Conservation (phyloP, 2,113 vertebrate species). For the Chamaetylas fuelleborni region DNA sequence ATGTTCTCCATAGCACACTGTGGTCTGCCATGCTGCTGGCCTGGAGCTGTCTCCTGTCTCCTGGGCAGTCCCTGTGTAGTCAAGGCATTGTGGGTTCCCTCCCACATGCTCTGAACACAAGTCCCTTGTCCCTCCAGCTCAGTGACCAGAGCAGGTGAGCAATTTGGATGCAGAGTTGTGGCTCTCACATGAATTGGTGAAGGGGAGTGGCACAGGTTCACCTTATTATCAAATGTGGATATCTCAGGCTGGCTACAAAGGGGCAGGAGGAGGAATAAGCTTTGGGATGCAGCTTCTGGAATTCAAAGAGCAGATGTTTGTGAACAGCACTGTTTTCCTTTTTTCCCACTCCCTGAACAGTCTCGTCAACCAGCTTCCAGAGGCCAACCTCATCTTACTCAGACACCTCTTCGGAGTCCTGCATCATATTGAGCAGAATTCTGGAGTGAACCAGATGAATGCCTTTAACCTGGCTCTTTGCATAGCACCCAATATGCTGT, state of each 20-base stretch:
- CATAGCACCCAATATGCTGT: constrained; percentile 82
- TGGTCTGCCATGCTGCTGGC: neutral
- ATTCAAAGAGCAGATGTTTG: neutral
- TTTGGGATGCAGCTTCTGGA: neutral
- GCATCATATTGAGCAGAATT: constrained; percentile 74
- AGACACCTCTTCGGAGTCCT: constrained; percentile 79
- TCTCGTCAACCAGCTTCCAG: constrained; percentile 74
- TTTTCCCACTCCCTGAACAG: constrained; percentile 27
- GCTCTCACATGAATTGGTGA: neutral
- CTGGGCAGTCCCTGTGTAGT: accelerated
- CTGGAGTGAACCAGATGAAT: constrained; percentile 79
- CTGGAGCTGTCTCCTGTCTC: neutral
- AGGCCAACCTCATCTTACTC: constrained; percentile 74
- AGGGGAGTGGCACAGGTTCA: neutral
- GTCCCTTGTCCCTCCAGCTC: neutral
- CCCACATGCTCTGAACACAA: accelerated
- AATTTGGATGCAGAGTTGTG: neutral
- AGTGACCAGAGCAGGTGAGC: neutral
- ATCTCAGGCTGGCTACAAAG: neutral
- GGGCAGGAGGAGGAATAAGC: neutral
- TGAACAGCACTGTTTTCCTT: neutral
- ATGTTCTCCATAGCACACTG: accelerated
- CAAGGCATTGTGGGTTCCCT: neutral
- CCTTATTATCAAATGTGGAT: neutral
- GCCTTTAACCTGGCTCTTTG: constrained; percentile 80